Evolutionary conservation across 2,888 invertebrate species (phyloP).

Genomic region (Lamellibrachia satsuma): DNA sequence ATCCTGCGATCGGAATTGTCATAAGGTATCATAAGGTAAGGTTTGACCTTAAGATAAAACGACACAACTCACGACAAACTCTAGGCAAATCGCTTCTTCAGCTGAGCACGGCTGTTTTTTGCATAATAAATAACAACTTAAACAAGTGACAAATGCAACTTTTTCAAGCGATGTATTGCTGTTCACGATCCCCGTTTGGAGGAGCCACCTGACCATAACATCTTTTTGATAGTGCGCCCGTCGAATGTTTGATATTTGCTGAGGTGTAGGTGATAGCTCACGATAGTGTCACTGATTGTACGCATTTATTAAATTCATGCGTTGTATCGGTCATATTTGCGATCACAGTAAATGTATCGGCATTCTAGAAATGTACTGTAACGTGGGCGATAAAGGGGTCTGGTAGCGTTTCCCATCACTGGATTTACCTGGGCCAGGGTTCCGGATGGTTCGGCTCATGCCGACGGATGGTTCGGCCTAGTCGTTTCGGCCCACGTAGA

Average conservation of each 20-base stretch:
- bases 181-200: not conserved
- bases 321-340: not conserved
- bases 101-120: no score
- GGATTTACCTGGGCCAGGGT: not conserved
- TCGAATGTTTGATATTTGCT: not conserved
- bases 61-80: no score
- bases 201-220: not conserved
- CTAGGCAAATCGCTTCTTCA: no score
- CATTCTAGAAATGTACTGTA: not conserved
- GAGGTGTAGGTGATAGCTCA: not conserved
- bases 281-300: not conserved
- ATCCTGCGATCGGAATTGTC: no score
- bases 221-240: not conserved
- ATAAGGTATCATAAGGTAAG: no score
- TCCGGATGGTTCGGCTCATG: no score
- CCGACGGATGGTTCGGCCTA: no score
- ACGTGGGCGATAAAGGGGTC: not conserved
- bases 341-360: not conserved
- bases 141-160: no score
- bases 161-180: not conserved
- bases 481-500: no score
- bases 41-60: no score
- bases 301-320: not conserved
- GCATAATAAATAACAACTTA: no score
- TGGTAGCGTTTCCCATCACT: not conserved